Evolutionary conservation across 2,113 vertebrate genomes (phyloP), one percentile per base, ranked within the genome.

Genomic region (Malaclemys terrapin): DNA sequence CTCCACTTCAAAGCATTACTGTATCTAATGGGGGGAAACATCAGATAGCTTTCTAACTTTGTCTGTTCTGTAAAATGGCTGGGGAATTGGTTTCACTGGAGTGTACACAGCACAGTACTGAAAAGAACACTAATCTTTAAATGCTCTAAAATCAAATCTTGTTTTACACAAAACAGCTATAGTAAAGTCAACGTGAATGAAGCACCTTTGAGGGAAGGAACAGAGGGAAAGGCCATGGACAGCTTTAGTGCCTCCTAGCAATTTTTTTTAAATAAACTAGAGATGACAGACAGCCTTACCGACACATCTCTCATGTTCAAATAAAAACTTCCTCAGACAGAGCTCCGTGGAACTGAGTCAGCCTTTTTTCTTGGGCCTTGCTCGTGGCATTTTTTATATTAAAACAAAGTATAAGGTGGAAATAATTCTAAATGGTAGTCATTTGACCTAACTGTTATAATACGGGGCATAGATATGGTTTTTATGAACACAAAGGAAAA

Each of bases 181-280:
- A 47, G 87, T 96, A 85, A 96, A 96, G 87, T 90, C 82, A 8
- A 87, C 80, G 89, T 96, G 96, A 96, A 94, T 89, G 93, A 97
- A 98, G 96, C 97, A 96, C 95, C 94, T 98, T 91, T 91, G 95
- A 98, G 92, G 94, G 97, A 98, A 96, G 87, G 97, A 96, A 90
- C 49, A 97, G 95, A 98, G 93, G 85, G 96, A 96, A 96, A 97
- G 94, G 94, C 92, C 97, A 96, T 95, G 93, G 98, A 96, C 96
- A 98, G 97, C 92, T 97, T 97, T 85, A 96, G 90, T 97, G 94
- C 92, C 96, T 98, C 80, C 91, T 87, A 97, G 88, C 96, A 95
- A 89, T 97, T 79, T 89, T 98, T 96, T 96, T 95, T 96, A 94
- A 97, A 97, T 97, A 98, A 98, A 98, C 89, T 94, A 84, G 92